Conservation (phyloP, 2,113 vertebrate genomes). For the Oenanthe oenanthe region DNA sequence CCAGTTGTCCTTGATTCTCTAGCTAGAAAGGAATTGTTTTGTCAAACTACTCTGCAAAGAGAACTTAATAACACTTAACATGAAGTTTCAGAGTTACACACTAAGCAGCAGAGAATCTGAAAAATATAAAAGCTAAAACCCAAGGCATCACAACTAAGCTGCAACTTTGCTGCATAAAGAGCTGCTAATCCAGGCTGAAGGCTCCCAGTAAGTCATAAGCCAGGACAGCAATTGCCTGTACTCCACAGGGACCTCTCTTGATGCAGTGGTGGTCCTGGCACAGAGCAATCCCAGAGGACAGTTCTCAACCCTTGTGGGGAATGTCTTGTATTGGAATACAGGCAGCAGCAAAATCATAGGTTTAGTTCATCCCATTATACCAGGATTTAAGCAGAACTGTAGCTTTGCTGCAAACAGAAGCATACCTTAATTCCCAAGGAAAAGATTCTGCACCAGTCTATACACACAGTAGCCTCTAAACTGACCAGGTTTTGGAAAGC, state of each 20-base stretch:
- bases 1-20: too few relatives aligned
- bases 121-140: too few relatives aligned
- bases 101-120: too few relatives aligned
- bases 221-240: not conserved
- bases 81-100: too few relatives aligned
- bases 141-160: not conserved
- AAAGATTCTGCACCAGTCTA: not conserved
- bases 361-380: not conserved
- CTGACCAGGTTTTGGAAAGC: not conserved
- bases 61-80: too few relatives aligned
- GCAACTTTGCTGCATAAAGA: not conserved
- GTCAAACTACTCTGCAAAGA: too few relatives aligned
- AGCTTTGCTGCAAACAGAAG: not conserved
- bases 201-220: not conserved
- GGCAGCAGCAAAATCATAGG: not conserved
- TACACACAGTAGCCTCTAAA: not conserved
- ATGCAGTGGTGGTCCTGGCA: not conserved
- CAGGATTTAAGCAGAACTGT: not conserved
- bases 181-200: not conserved
- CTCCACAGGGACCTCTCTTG: not conserved
- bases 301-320: not conserved
- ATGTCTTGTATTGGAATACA: not conserved
- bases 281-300: not conserved
- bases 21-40: too few relatives aligned
- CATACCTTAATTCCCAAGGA: not conserved